Conservation (phyloP, 2,797 vertebrate species). For the Melanotaenia nigrans region DNA sequence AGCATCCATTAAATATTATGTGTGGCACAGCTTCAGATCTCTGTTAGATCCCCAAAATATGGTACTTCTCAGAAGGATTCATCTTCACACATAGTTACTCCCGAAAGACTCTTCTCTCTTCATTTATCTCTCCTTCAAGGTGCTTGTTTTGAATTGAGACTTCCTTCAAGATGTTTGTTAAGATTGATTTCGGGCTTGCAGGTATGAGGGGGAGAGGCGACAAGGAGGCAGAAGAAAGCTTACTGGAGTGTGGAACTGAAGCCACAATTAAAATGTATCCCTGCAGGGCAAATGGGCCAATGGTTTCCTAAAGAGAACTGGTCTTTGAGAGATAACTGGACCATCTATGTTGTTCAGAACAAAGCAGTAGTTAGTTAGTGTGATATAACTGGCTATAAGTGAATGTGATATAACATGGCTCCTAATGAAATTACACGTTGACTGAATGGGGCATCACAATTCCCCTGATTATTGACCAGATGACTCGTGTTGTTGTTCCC, state of each 20-base stretch:
- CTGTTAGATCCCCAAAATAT: neutral
- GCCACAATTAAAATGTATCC: neutral
- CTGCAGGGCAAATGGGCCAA: neutral
- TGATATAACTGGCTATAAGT: constrained; percentile 53
- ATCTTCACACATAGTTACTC: neutral
- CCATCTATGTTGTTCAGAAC: neutral
- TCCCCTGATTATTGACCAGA: constrained; percentile 57
- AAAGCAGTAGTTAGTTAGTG: constrained; percentile 45
- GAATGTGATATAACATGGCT: constrained; percentile 57
- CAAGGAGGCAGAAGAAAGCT: neutral
- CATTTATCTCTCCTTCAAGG: neutral
- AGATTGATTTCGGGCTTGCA: constrained; percentile 14
- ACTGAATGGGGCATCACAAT: constrained; percentile 63
- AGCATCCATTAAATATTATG: neutral
- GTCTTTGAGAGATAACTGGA: neutral
- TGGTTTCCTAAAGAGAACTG: neutral
- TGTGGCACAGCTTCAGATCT: neutral
- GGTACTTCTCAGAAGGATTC: neutral
- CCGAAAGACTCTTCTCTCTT: too few species aligned
- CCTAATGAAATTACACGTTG: constrained; percentile 37
- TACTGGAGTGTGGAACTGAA: neutral
- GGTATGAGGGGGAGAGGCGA: neutral
- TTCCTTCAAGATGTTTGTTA: constrained; percentile 1
- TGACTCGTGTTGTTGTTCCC: constrained; percentile 70
- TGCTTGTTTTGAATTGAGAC: constrained; percentile 1